Percentiles rank a stretch among this genome's conserved stretches.
phyloP scores from a whole-genome alignment of 2,113 vertebrate species.

The Urocitellus parryii region DNA sequence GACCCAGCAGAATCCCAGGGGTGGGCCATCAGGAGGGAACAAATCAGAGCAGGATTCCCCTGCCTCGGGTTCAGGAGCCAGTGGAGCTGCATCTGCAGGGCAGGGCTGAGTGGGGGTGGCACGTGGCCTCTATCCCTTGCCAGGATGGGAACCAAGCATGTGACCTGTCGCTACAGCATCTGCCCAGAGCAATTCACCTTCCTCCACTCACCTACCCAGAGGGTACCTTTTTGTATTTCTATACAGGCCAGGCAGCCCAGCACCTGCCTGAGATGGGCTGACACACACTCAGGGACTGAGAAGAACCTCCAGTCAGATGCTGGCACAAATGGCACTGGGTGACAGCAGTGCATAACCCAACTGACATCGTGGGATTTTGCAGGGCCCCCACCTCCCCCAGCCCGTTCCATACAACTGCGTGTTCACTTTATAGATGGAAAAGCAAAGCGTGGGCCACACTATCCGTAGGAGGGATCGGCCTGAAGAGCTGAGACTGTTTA shows the following conservation, averaged over 20 bases:
- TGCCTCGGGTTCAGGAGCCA: neutral
- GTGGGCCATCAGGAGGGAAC: neutral
- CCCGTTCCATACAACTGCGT: neutral
- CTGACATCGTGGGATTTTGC: neutral
- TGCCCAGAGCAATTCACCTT: neutral
- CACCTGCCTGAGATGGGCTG: neutral
- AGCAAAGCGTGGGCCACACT: neutral
- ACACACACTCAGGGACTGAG: neutral
- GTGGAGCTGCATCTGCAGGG: neutral
- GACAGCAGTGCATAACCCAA: accelerated
- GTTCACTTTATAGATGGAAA: neutral
- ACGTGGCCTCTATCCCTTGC: neutral
- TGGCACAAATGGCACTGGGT: neutral
- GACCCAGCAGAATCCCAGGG: neutral
- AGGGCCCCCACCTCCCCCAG: neutral
- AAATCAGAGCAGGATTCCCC: no score
- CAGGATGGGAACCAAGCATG: neutral
- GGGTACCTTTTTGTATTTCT: neutral
- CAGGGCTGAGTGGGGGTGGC: accelerated
- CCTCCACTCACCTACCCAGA: neutral
- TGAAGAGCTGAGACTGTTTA: neutral
- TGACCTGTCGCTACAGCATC: neutral
- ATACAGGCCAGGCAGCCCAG: neutral
- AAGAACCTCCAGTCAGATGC: neutral
- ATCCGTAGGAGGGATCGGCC: neutral